Percentiles rank a stretch among this genome's conserved stretches.
Conservation (phyloP, 2,113 vertebrate genomes). For the Puffinus mauretanicus region DNA sequence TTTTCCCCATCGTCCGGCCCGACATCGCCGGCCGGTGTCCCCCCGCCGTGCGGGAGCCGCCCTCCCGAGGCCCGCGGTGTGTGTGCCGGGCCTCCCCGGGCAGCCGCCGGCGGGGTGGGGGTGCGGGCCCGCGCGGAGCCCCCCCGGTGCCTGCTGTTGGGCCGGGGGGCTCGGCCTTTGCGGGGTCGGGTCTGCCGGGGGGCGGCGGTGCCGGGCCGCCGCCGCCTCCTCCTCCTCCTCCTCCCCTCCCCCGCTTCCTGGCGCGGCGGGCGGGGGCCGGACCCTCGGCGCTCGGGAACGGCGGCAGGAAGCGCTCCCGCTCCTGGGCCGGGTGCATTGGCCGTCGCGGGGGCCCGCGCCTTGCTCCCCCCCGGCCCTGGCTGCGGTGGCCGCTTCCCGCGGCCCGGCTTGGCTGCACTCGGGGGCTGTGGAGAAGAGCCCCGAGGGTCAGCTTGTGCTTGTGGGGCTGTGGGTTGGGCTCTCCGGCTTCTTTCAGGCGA, state of each 20-base stretch:
- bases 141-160: too few relatives aligned
- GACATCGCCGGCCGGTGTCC: too few relatives aligned
- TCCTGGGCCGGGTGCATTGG: background rate
- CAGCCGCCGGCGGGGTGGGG: too few relatives aligned
- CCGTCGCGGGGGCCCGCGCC: background rate
- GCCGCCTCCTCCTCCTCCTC: too few relatives aligned
- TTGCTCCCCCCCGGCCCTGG: background rate
- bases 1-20: too few relatives aligned
- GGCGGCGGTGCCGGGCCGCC: background rate
- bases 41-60: too few relatives aligned
- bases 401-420: fast-evolving
- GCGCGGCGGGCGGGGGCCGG: background rate
- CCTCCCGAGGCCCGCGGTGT: too few relatives aligned
- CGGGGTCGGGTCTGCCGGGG: too few relatives aligned
- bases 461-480: background rate
- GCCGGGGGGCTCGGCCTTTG: too few relatives aligned
- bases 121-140: too few relatives aligned
- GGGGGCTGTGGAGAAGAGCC: fast-evolving
- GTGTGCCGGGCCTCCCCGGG: too few relatives aligned
- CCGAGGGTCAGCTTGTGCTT: too few relatives aligned
- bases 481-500: background rate
- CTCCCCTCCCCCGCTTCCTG: background rate
- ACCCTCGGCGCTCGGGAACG: background rate
- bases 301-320: background rate
- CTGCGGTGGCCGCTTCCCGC: background rate